Base-by-base conservation (phyloP, 1,140 invertebrate species). In the Anadara kagoshimensis region DNA sequence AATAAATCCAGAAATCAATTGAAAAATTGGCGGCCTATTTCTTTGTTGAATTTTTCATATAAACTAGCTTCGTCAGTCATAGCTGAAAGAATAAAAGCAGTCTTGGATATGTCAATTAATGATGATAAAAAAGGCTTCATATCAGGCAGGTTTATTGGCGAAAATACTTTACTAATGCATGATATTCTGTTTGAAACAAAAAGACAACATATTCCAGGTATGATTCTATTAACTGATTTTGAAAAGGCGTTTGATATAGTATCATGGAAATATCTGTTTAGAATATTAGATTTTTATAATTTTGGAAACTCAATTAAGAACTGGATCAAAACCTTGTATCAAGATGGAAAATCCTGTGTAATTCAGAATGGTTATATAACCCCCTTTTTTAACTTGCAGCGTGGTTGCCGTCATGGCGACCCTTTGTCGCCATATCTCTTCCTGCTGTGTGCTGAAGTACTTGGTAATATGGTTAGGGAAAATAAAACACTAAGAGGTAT, bases 171-270 rank as follows among this genome's bases (percentile, higher is more conserved):
- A 3, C 29, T 36, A 3, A 7, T 36, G 2, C 7, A 36, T 36
- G 29, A 36, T 36, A 36, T 36, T 36, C 29, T 36, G 2, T 36
- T 36, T 36, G 29, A 36, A 36, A 7, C 29, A 7, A 36, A 36
- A 36, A 2, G 7, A 36, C 29, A 36, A 36, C 2, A 59, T 49
- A 36, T 69, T 14, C 67, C 45, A 20, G 56, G 56, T 5, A 22
- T 61, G n/a, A 22, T 69, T 5, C 8, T 59, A 36, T 16, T 69
- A 0, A 22, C 49, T 26, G 67, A 68, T 26, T 69, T 69, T 59
- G 56, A 69, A 49, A 59, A 59, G 12, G 41, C 65, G 1, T 67
- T 67, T 53, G 63, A 65, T 26, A 51, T 45, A 7, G 14, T 65
- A 3, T 53, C 24, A 5, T 44, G 53, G 36, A 26, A 44, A n/a